Conservation (phyloP, 2,113 vertebrate species). For the Poeciliopsis retropinna region DNA sequence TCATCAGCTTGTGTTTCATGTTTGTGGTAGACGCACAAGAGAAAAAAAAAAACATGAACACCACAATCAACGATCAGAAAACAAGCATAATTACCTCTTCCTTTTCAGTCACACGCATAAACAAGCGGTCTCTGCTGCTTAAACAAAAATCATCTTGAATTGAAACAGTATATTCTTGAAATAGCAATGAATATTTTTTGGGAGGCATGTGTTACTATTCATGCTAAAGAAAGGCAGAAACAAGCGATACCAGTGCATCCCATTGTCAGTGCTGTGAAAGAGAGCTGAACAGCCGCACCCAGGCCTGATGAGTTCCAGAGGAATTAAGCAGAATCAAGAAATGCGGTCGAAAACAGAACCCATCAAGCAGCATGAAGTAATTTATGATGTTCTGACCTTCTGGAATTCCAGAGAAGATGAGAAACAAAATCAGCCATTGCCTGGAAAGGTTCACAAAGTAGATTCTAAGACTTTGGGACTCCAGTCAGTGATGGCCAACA, state of each 20-base stretch:
- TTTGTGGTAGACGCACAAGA: background rate
- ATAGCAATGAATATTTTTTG: background rate
- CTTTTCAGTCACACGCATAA: background rate
- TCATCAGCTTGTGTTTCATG: slow-evolving; percentile 4
- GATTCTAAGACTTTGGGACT: too few species aligned
- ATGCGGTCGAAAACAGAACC: background rate
- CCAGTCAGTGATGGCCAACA: too few species aligned
- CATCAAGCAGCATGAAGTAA: background rate
- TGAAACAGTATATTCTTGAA: background rate
- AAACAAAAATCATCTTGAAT: background rate
- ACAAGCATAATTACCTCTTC: background rate
- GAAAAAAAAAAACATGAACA: background rate
- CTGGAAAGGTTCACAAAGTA: too few species aligned
- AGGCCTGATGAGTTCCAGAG: background rate
- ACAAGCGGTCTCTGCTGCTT: background rate
- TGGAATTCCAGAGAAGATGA: background rate
- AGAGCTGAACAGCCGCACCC: too few species aligned
- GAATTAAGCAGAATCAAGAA: background rate
- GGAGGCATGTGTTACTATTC: background rate
- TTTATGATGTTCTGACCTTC: too few species aligned
- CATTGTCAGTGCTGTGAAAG: background rate
- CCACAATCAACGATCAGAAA: background rate
- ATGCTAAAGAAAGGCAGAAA: background rate
- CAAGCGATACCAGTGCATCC: background rate
- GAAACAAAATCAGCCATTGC: too few species aligned